These are phyloP conservation scores for Lamprotornis superbus DNA, from an alignment of 2,113 vertebrate genomes.

Conservation along the genomic window DNA sequence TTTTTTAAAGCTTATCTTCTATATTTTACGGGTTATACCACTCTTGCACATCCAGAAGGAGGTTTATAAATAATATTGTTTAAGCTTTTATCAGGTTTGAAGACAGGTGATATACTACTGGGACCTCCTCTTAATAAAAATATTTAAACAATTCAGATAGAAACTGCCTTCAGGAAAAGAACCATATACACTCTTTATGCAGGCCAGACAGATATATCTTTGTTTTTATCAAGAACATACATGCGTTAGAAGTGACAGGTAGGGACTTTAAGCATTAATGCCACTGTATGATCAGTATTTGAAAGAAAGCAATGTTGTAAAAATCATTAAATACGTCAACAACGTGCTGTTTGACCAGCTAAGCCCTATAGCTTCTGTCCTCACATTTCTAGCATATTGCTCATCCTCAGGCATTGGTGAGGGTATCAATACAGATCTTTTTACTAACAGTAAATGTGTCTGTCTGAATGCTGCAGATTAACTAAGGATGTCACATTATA, in stretches of 20 bases:
- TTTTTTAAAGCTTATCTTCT: constrained; percentile 30
- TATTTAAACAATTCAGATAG: background rate
- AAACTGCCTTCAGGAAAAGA: background rate
- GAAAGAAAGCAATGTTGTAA: background rate
- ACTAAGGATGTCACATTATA: background rate
- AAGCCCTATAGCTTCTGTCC: constrained; percentile 16
- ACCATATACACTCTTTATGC: background rate
- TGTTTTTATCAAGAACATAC: background rate
- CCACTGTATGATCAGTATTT: background rate
- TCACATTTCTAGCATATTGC: background rate
- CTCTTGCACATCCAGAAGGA: background rate
- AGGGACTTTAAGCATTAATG: background rate
- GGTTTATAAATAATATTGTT: background rate
- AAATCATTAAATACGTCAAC: background rate
- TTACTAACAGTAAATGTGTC: background rate
- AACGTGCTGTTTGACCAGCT: constrained; percentile 2
- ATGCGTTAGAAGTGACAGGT: background rate
- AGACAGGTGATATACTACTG: background rate
- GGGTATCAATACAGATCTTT: constrained; percentile 1
- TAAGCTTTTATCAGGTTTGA: background rate
- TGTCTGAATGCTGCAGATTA: constrained; percentile 49
- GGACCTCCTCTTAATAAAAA: background rate
- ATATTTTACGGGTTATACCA: background rate
- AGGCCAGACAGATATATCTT: background rate
- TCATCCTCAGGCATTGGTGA: constrained; percentile 15